phyloP scores from a whole-genome alignment of 2,113 vertebrate genomes.

The Urocolius indicus region DNA sequence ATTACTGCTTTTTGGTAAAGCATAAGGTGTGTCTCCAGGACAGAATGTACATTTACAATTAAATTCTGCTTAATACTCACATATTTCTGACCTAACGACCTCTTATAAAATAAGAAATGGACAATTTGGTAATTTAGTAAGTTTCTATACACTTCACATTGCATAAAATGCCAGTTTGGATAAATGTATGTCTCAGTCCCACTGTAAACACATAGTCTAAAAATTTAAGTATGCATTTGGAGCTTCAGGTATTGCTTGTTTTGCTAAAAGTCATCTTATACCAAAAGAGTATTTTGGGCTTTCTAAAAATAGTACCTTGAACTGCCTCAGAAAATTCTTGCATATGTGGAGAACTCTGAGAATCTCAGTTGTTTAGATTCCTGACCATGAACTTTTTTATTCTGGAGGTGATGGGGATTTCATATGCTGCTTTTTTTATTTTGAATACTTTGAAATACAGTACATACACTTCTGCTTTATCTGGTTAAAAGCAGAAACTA shows the following conservation, averaged over 20 bases:
- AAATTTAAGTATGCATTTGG: neutral
- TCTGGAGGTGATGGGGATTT: neutral
- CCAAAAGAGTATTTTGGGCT: slow-evolving; percentile 14
- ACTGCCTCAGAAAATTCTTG: neutral
- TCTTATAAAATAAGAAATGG: neutral
- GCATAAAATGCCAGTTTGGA: slow-evolving; percentile 6
- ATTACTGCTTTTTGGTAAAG: neutral
- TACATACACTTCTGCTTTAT: neutral
- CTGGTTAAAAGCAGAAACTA: neutral
- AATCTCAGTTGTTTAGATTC: slow-evolving; percentile 4
- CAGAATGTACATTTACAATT: neutral
- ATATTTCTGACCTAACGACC: neutral
- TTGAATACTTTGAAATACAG: neutral
- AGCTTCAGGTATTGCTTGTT: slow-evolving; percentile 14
- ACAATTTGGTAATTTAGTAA: neutral
- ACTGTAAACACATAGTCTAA: neutral
- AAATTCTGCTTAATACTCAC: neutral
- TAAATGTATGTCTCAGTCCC: neutral
- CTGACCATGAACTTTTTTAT: neutral
- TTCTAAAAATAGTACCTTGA: slow-evolving; percentile 51
- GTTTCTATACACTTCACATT: neutral
- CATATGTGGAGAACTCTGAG: neutral
- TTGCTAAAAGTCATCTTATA: slow-evolving; percentile 20
- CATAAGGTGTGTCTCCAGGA: neutral
- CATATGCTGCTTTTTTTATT: neutral